Conservation (phyloP, 2,113 vertebrate species). For the Tupaia tana region DNA sequence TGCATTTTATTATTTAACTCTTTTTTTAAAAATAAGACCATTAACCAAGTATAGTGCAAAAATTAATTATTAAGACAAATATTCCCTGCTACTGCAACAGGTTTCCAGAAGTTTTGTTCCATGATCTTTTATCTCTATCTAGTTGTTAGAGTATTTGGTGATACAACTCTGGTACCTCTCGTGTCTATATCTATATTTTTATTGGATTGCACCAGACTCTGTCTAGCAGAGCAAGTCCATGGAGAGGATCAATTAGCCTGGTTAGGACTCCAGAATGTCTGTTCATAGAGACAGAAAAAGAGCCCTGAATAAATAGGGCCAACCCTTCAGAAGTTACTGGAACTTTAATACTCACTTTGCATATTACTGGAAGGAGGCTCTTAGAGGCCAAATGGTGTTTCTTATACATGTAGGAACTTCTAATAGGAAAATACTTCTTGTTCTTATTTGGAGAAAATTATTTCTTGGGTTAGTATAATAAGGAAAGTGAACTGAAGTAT, state of each 20-base stretch:
- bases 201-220: constrained; percentile 15
- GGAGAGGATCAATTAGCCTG: constrained; percentile 49
- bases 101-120: constrained; percentile 39
- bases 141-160: background rate
- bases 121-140: constrained; percentile 46
- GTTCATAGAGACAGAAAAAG: constrained; percentile 45
- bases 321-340: constrained; percentile 63
- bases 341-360: constrained; percentile 52
- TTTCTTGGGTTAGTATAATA: background rate
- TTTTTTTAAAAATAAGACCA: constrained; percentile 19
- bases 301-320: constrained; percentile 43
- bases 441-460: constrained; percentile 53
- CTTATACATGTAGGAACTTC: constrained; percentile 31
- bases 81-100: background rate
- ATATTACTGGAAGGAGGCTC: constrained; percentile 62
- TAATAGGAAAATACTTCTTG: constrained; percentile 50
- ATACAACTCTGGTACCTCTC: background rate
- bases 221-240: constrained; percentile 12
- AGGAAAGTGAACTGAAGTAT: background rate
- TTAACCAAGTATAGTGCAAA: background rate
- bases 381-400: constrained; percentile 29
- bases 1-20: background rate
- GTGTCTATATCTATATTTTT: constrained; percentile 2
- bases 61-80: background rate
- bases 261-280: constrained; percentile 65